Base-by-base conservation (phyloP, 2,888 invertebrate genomes). In the Patella depressa region DNA sequence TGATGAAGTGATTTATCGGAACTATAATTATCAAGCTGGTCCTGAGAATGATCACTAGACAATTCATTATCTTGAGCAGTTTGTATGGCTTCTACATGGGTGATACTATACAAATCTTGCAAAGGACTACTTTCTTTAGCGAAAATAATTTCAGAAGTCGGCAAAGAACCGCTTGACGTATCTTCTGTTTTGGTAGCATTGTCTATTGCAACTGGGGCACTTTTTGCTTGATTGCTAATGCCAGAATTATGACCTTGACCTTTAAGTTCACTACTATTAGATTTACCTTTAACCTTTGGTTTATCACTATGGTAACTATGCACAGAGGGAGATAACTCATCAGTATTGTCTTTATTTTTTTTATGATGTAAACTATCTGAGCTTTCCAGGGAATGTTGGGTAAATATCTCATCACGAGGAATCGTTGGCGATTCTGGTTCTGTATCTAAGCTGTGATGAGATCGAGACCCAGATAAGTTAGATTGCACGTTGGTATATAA, bases 381-480 rank as follows among this genome's bases (percentile, higher is more conserved):
- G 19, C n/a, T 59, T 19, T 19, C 19, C 12, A 4, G 11, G 65
- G 65, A 65, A 65, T 65, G 65, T 19, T 53, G 29, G 15, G 53
- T 45, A n/a, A 65, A 65, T 24, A 55, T 71, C 15, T 75, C 73
- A 74, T 81, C 83, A 53, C 83, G 71, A 7, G 81, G 83, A 45
- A 88, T 88, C 29, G 85, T 85, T 7, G 85, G 85, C 0, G 88
- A 85, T 71, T 86, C 80, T 4, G 88, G 86, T 55, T 85, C 85
- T 53, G 82, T 80, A 72, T 80, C 73, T 53, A 57, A 54, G 55
- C 71, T 76, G 59, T 74, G 59, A 73, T 76, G 34, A 19, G 76
- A 72, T 9, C 73, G 59, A 34, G 75, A 53, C 45, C 77, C 79
- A 73, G 77, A 79, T 73, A 82, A 74, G 34, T 81, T 77, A 5